Evolutionary conservation across 2,797 vertebrate genomes (phyloP), one percentile per base, ranked within the genome.

Genomic region (Poeciliopsis infans): DNA sequence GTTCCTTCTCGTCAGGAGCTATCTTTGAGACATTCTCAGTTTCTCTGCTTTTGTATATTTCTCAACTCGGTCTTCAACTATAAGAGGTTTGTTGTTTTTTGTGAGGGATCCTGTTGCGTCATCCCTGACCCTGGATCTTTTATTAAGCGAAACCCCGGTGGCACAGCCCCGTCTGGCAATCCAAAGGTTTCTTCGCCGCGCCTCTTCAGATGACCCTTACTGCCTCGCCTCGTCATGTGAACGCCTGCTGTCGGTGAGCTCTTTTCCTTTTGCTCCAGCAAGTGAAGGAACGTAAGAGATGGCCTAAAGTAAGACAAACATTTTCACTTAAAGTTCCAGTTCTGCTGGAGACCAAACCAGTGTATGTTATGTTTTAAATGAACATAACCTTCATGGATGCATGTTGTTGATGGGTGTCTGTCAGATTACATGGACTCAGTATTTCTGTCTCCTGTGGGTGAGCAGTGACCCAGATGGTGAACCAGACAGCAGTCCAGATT

Each of bases 221-320:
- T 82, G 80, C n/a, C 51, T 93, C 11, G 73, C 68, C 49, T 70
- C 86, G 33, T 86, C 81, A 2, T 92, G 91, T 74, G 83, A 85
- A 73, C 88, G 88, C 16, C 84, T 90, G 83, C 88, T 93, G 82
- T 82, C 79, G 90, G 92, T 93, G 87, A 93, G 92, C 76, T 68
- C 8, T n/a, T 20, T n/a, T 15, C 45, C 2, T 46, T 16, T 68
- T 5, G 4, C 39, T 25, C 18, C 1, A 39, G 20, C 36, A 36
- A 36, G 36, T 36, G 36, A 36, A 36, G 8, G 33, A 39, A 23
- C 11, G 36, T 39, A 39, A 39, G 13, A 61, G 13, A 59, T 59
- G 28, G 2, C 2, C 57, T 33, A n/a, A 61, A 61, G 28, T 31
- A 33, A 61, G 15, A 61, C 57, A 15, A 31, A 31, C 55, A 13